Conservation (phyloP, 2,797 vertebrate genomes). For the Simalia tracyae region DNA sequence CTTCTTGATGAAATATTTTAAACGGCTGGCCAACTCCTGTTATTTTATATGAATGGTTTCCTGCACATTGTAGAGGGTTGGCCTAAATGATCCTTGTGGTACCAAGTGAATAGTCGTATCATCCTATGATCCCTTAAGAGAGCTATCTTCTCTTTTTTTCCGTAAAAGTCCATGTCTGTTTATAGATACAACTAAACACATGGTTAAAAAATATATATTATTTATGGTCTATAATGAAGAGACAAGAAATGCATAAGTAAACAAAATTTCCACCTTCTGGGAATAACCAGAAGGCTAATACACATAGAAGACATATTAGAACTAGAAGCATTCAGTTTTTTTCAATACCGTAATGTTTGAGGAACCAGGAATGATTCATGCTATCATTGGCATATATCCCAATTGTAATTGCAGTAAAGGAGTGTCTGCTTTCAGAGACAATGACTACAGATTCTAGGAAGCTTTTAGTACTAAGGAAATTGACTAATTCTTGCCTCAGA, state of each 20-base stretch:
- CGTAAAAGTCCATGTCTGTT: background rate
- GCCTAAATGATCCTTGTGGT: background rate
- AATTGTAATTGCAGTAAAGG: background rate
- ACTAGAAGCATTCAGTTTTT: background rate
- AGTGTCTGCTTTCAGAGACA: background rate
- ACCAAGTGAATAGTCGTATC: background rate
- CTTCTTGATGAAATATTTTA: constrained; percentile 1
- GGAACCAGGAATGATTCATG: background rate
- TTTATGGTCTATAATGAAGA: background rate
- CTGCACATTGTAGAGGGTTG: background rate
- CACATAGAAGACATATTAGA: background rate
- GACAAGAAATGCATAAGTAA: background rate
- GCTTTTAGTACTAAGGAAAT: background rate
- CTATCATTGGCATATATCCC: background rate
- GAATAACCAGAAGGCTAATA: background rate
- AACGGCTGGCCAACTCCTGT: background rate
- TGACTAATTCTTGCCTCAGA: background rate
- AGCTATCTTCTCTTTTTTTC: background rate
- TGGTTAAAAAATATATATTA: background rate
- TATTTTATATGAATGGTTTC: background rate
- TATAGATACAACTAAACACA: background rate
- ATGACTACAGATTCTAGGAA: background rate
- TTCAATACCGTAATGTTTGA: background rate
- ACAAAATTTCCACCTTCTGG: background rate
- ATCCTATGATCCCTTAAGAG: background rate